Percentiles rank a stretch among this genome's conserved stretches.
Conservation (phyloP, 2,797 vertebrate genomes). For the Alfaro cultratus region DNA sequence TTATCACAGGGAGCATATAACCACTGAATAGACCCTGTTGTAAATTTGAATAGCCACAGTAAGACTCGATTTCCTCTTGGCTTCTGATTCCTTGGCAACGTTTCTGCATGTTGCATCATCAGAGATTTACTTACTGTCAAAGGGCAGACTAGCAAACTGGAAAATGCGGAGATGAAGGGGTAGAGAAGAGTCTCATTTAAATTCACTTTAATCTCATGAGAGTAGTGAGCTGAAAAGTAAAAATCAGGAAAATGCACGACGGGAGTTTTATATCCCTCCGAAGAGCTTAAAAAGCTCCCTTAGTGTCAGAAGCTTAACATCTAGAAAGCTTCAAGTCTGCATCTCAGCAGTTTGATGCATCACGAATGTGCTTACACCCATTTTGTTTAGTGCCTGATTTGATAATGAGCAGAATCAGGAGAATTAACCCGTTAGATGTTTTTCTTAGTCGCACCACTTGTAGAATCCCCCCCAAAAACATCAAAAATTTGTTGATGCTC, state of each 20-base stretch:
- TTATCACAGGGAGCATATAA: slow-evolving; percentile 32
- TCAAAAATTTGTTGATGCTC: background rate
- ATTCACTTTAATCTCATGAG: slow-evolving; percentile 53
- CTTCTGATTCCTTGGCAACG: slow-evolving; percentile 54
- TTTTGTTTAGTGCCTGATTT: slow-evolving; percentile 14
- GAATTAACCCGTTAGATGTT: slow-evolving; percentile 6
- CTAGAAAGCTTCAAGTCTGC: slow-evolving; percentile 13
- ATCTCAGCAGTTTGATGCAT: slow-evolving; percentile 12
- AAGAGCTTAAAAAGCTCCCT: slow-evolving; percentile 33
- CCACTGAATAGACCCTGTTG: slow-evolving; percentile 26
- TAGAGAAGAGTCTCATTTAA: slow-evolving; percentile 23
- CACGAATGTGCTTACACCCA: slow-evolving; percentile 12
- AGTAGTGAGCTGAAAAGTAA: slow-evolving; percentile 45
- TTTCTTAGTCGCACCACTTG: background rate
- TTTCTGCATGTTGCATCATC: slow-evolving; percentile 72
- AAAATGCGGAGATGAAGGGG: slow-evolving; percentile 18
- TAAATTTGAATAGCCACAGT: slow-evolving; percentile 37
- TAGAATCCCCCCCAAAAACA: background rate
- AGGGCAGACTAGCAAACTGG: slow-evolving; percentile 47
- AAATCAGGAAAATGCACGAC: slow-evolving; percentile 34
- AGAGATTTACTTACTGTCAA: slow-evolving; percentile 56
- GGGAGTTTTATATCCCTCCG: slow-evolving; percentile 19
- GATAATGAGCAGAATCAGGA: slow-evolving; percentile 28
- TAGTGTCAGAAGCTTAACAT: slow-evolving; percentile 36
- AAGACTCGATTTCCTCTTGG: slow-evolving; percentile 54